Conservation (phyloP, 2,888 invertebrate species). For the Tyria jacobaeae region DNA sequence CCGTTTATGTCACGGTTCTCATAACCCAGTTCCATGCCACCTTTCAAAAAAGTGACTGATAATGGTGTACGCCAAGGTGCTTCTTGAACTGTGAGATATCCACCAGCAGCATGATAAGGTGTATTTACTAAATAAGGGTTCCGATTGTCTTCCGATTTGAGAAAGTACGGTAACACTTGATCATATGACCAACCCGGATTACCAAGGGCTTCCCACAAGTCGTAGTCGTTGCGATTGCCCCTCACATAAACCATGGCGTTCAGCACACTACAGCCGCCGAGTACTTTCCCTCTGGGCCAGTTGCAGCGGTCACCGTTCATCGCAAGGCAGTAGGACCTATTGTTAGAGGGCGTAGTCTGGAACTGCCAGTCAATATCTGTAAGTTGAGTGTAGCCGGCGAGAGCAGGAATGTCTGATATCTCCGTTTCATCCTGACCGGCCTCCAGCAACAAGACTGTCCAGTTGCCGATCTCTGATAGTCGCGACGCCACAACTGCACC, state of each 20-base stretch:
- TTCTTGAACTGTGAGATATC: conserved; percentile 94
- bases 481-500: conserved; percentile 95
- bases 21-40: conserved; percentile 93
- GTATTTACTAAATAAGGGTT: conserved; percentile 93
- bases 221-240: conserved; percentile 95
- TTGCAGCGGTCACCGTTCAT: conserved; percentile 96
- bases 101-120: conserved; percentile 92
- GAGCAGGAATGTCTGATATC: conserved; percentile 94
- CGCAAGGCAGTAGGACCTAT: conserved; percentile 93
- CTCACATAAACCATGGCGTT: conserved; percentile 97
- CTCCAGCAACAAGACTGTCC: conserved; percentile 94
- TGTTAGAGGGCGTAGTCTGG: conserved; percentile 92
- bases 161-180: conserved; percentile 93
- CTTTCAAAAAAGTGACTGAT: conserved; percentile 93
- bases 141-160: conserved; percentile 95
- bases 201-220: conserved; percentile 93
- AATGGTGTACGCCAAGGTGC: conserved; percentile 94
- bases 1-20: conserved; percentile 94
- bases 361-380: conserved; percentile 97
- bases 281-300: conserved; percentile 96
- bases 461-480: conserved; percentile 92
- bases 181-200: conserved; percentile 95
- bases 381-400: conserved; percentile 94
- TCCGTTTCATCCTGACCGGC: conserved; percentile 96
- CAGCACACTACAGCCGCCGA: conserved; percentile 95